Base-by-base conservation (phyloP, 92 coral and sea anemone species). In the Diadumene lineata region DNA sequence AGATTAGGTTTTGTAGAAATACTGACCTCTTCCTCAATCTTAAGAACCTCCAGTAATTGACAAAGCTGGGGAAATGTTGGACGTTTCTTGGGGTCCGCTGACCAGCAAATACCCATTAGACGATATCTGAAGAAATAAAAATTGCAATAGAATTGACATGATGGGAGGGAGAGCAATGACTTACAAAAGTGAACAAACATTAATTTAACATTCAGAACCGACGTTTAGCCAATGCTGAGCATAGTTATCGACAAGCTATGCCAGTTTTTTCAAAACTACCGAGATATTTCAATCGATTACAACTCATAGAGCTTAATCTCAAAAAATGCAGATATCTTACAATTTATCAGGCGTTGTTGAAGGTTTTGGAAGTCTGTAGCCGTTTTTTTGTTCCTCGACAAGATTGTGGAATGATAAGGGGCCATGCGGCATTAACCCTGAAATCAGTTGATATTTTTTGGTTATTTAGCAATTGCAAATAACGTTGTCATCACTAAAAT, bases 241-340 rank as follows among this genome's bases (percentile, higher is more conserved):
- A n/a, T n/a, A n/a, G n/a, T n/a, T n/a, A n/a, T n/a, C n/a, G n/a
- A n/a, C n/a, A n/a, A n/a, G n/a, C n/a, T n/a, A n/a, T n/a, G n/a
- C n/a, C n/a, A n/a, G n/a, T n/a, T n/a, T n/a, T n/a, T n/a, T n/a
- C n/a, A n/a, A n/a, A n/a, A n/a, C n/a, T n/a, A n/a, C n/a, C n/a
- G n/a, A n/a, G n/a, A n/a, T n/a, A n/a, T n/a, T n/a, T n/a, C n/a
- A n/a, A n/a, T n/a, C n/a, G n/a, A n/a, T n/a, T n/a, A n/a, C n/a
- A n/a, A n/a, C n/a, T n/a, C n/a, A n/a, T n/a, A n/a, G n/a, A n/a
- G n/a, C n/a, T n/a, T n/a, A n/a, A n/a, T n/a, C n/a, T n/a, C n/a
- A n/a, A n/a, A n/a, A n/a, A n/a, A n/a, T n/a, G n/a, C n/a, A n/a
- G 11, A 10, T 34, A 8, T 22, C 99, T 89, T 75, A 96, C 99